Base-by-base conservation (phyloP, 2,797 vertebrate species). In the Phrynocephalus guinanensis region DNA sequence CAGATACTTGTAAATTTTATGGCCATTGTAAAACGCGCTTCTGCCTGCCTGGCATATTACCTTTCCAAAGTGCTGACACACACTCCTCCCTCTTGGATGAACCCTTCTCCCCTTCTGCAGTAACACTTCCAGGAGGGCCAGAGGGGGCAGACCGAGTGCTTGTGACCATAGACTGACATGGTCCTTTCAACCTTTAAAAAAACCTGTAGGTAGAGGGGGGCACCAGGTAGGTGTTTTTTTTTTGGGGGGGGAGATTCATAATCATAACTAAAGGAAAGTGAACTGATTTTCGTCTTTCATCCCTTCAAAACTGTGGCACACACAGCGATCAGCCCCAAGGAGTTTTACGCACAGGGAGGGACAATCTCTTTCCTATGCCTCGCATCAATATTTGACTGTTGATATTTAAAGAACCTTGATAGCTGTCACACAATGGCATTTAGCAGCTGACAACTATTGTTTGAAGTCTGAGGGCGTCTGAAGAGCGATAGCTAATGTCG, bases 21-120 rank as follows among this genome's bases (percentile, higher is more conserved):
- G 20, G 87, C 44, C 7, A 52, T 68, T 76, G 44, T 84, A 78
- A 52, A 60, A 30, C 22, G 11, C 2, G 44, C 15, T 38, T 15
- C 24, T 8, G 48, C 66, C 78, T 70, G 38, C 48, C 71, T 52
- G 3, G 4, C n/a, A 26, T 48, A 7, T 68, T 80, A 56, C 78
- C 83, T 81, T 76, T 82, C 50, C 83, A 77, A 88, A 85, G 2
- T 44, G 83, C 83, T 88, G 87, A 85, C 78, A 82, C 60, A 60
- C 10, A 1, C 52, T 70, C 80, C 9, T 5, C 78, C 80, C 15
- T 5, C 33, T 0, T 1, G 71, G 72, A 81, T 30, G 44, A 88
- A 75, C 87, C 52, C 8, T 3, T 22, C 3, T 81, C 70, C n/a
- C 87, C 82, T 70, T 85, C 24, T 6, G 33, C 6, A 26, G 70